A percentile compares a stretch with the other conserved stretches of the same genome.
Evolutionary conservation across 2,888 invertebrate species (phyloP).

Genomic region (Zygaena filipendulae): DNA sequence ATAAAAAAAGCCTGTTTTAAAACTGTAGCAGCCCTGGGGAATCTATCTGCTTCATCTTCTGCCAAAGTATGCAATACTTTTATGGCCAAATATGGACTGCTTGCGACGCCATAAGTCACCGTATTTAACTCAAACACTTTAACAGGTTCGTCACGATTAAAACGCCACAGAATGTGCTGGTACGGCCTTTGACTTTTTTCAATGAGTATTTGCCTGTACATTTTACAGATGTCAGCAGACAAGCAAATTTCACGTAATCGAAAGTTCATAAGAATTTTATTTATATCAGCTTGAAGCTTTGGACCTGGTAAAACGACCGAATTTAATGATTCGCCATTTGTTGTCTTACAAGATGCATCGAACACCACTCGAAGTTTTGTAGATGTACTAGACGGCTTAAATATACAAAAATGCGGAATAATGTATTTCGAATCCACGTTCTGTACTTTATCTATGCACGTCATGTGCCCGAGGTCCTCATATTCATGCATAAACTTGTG

Average conservation of each 20-base stretch:
- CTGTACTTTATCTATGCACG: conserved; percentile 1
- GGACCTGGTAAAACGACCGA: conserved; percentile 5
- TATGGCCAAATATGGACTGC: conserved; percentile 16
- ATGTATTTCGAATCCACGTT: conserved; percentile 5
- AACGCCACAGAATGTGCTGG: conserved; percentile 15
- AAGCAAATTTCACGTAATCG: conserved; percentile 9
- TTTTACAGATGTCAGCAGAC: conserved; percentile 16
- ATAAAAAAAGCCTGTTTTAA: conserved; percentile 9
- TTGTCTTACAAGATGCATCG: conserved; percentile 6
- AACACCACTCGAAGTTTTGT: conserved; percentile 6
- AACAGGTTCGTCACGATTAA: too few relatives aligned
- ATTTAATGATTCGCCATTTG: conserved; percentile 6
- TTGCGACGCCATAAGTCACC: conserved; percentile 11
- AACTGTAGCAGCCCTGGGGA: conserved; percentile 5
- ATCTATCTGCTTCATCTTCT: conserved; percentile 11
- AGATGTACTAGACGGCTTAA: conserved; percentile 7
- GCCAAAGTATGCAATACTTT: conserved; percentile 13
- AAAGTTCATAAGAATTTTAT: conserved; percentile 6
- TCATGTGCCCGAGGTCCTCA: conserved; percentile 10
- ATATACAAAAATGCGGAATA: conserved; percentile 8
- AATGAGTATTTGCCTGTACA: conserved; percentile 10
- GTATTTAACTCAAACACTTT: conserved; percentile 16
- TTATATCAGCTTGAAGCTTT: conserved; percentile 7
- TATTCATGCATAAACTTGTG: conserved; percentile 10
- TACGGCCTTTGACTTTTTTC: conserved; percentile 6